A percentile compares a stretch with the other conserved stretches of the same genome.
phyloP scores from a whole-genome alignment of 37 sponge, comb jelly and placozoan genomes.

The Geodia barretti region DNA sequence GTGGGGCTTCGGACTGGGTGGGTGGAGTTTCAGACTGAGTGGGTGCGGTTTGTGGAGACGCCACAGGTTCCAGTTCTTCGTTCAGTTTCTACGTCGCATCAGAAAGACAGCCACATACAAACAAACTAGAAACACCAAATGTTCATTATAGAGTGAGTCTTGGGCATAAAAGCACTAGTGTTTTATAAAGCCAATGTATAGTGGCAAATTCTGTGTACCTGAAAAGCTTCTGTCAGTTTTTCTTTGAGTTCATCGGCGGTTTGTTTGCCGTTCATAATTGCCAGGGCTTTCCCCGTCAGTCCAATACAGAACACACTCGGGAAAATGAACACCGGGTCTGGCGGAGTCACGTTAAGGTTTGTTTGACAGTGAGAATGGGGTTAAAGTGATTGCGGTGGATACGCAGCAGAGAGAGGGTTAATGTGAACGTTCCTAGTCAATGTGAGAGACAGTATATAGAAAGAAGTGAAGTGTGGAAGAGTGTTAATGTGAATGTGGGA shows the following conservation, averaged over 20 bases:
- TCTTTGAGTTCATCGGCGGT: neutral
- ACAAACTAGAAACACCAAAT: too few relatives aligned
- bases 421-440: too few relatives aligned
- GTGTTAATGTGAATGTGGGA: too few relatives aligned
- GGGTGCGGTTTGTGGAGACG: neutral
- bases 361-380: neutral
- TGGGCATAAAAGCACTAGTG: too few relatives aligned
- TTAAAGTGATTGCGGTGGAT: too few relatives aligned
- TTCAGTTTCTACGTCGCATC: neutral
- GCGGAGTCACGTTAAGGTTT: neutral
- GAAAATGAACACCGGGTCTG: constrained; percentile 45
- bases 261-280: constrained; percentile 32
- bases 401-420: too few relatives aligned
- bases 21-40: neutral
- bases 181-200: too few relatives aligned
- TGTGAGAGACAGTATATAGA: too few relatives aligned
- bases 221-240: constrained; percentile 41
- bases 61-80: neutral
- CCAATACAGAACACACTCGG: constrained; percentile 54
- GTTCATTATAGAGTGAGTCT: too few relatives aligned
- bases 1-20: neutral
- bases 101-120: neutral
- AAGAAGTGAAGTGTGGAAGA: too few relatives aligned
- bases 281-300: constrained; percentile 19
- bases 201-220: constrained; percentile 24